Evolutionary conservation across 2,113 vertebrate genomes (phyloP), one percentile per base, ranked within the genome.

Genomic region (Castor canadensis): DNA sequence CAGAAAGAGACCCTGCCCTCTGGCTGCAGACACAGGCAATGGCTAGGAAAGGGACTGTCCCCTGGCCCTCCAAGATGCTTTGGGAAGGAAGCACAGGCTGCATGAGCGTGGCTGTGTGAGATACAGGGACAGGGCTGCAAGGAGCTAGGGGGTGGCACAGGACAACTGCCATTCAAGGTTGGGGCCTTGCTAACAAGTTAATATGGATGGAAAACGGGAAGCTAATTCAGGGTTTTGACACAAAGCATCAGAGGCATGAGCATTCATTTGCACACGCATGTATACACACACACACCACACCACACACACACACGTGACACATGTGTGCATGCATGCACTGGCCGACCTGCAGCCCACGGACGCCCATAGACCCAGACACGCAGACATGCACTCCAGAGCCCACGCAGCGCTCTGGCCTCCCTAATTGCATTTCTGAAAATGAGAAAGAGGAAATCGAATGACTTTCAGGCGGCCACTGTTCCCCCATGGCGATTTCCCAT

Each of bases 371-470:
- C n/a, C 43, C 73, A 73, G 93, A 87, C n/a, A 47, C 26, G 17
- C 92, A 82, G 64, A 72, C 73, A 22, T 2, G 19, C 0, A 0
- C 26, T 73, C 79, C 80, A 32, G 76, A 90, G 85, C 88, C 91
- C 88, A 56, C 4, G 0, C 86, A 40, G 85, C 0, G 0, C 87
- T 71, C 71, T 0, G 22, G 93, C 73, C 95, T 96, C 95, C 89
- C 91, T 96, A 96, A 96, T 82, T 93, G 93, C 93, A 93, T 97
- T 97, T 96, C 89, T 93, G 86, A 88, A 97, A 96, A 96, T 71
- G 82, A 96, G 95, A 97, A 79, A 40, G 86, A 95, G 81, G 82
- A 96, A 96, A 96, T 92, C 43, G 9, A 95, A 96, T 91, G 96
- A 96, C 60, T 92, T 88, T 67, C 85, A 67, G 94, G 88, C 47